Conservation (phyloP, 2,888 invertebrate species). For the Catocala sponsa region DNA sequence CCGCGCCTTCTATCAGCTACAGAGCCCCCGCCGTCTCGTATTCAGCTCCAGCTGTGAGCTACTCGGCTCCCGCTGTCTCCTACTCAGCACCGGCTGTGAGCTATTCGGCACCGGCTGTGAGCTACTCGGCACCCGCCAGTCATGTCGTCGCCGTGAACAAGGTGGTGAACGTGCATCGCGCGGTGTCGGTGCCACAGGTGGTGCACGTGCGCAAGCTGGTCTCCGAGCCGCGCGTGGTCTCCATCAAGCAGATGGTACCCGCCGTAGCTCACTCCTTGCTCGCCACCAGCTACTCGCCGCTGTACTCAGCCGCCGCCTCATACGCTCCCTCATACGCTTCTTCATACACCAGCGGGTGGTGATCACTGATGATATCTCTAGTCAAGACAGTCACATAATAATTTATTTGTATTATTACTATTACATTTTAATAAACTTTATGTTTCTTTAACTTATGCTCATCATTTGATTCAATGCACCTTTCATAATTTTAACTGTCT, state of each 20-base stretch:
- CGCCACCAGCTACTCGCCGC: not conserved
- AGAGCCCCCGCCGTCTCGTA: not conserved
- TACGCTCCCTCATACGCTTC: not conserved
- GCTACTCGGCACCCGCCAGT: not conserved
- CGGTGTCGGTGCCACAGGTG: not conserved
- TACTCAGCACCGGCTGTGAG: not conserved
- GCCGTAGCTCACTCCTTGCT: not conserved
- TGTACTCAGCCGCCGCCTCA: not conserved
- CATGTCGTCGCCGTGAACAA: not conserved
- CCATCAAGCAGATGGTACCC: not conserved
- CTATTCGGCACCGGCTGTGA: not conserved
- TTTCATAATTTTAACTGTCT: no score
- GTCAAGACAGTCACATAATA: not conserved
- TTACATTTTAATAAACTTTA: not conserved
- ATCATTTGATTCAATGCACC: no score
- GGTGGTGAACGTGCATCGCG: not conserved
- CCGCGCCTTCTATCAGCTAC: constrained; percentile 5
- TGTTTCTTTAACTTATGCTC: not conserved
- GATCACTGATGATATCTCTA: constrained; percentile 1
- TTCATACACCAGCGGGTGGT: constrained; percentile 9
- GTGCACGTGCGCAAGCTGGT: not conserved
- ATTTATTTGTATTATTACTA: not conserved
- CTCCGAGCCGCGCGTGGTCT: constrained; percentile 5
- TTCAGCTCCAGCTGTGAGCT: not conserved
- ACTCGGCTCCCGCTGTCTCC: not conserved